Evolutionary conservation across 2,797 vertebrate genomes (phyloP), one percentile per base, ranked within the genome.

Genomic region (Coluber constrictor): DNA sequence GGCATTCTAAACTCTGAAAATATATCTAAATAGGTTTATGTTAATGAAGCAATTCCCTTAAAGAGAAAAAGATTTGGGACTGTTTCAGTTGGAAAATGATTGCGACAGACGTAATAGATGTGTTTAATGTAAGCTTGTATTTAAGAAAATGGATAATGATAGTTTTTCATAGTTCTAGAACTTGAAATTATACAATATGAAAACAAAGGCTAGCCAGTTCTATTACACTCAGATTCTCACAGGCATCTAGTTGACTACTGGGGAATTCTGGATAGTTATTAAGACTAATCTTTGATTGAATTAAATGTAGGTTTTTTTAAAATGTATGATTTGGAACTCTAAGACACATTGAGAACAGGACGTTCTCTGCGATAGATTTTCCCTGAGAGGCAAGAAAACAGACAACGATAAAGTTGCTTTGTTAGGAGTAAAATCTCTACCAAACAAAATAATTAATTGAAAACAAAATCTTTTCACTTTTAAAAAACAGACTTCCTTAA

Each of bases 401-500:
- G n/a, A 91, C 20, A 18, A 94, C 4, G 70, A 66, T 91, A 10
- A 25, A 94, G 25, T 63, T 56, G 12, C 83, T 93, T 61, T 87
- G 83, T 59, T 60, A 57, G 20, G 0, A 0, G 91, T 86, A 37
- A 90, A 87, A 16, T 94, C 5, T 57, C 90, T 93, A 93, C 37
- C 60, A 51, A 92, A 94, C 63, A 70, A 16, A 95, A 91, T 0
- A 0, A 92, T 90, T 57, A 93, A 91, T n/a, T 79, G 87, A 95
- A 88, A 8, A 61, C 79, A 89, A 18, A 92, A 86, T 86, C 70
- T 95, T 94, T 90, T 92, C 54, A 88, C 20, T 87, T 37, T 91
- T 27, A 55, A 93, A 89, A 90, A 47, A 60, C 90, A 95, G 95
- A 89, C 92, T 87, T 95, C 87, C 70, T 92, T 94, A 87, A 63